Percentiles rank a stretch among this genome's conserved stretches.
Conservation (phyloP, 2,888 invertebrate species). For the Meiosimyza decipiens region DNA sequence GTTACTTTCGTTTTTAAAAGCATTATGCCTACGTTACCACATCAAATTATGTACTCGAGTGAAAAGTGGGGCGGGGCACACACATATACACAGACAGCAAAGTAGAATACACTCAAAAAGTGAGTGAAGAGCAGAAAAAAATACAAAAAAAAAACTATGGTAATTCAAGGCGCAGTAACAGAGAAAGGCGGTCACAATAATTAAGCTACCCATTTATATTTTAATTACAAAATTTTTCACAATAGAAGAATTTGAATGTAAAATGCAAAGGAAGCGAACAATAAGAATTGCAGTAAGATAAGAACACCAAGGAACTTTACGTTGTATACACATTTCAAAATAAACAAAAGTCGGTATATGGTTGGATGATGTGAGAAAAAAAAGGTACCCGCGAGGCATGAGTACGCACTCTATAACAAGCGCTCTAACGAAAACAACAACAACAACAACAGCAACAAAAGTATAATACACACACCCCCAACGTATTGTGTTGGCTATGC, state of each 20-base stretch:
- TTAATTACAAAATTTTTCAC: too few species aligned
- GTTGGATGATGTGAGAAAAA: neutral
- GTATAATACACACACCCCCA: constrained; percentile 7
- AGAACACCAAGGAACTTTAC: neutral
- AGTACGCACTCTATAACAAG: constrained; percentile 3
- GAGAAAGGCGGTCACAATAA: too few species aligned
- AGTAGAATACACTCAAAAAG: neutral
- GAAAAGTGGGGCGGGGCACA: constrained; percentile 31
- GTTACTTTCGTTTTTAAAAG: too few species aligned
- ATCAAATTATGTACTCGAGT: neutral
- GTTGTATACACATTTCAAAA: constrained; percentile 8
- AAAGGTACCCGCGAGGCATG: constrained; percentile 1
- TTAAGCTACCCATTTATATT: too few species aligned
- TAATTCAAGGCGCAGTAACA: neutral
- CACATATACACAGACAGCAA: constrained; percentile 12
- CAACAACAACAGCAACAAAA: neutral
- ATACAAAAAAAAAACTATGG: neutral
- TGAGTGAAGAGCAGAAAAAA: neutral
- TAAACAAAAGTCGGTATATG: constrained; percentile 10
- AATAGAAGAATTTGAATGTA: neutral
- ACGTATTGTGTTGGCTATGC: neutral
- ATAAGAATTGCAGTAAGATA: neutral
- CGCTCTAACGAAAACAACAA: neutral
- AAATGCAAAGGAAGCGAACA: neutral
- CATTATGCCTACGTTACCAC: too few species aligned